These are phyloP conservation scores for Orthosia gracilis DNA, from an alignment of 2,888 invertebrate genomes.

Conservation along the genomic window DNA sequence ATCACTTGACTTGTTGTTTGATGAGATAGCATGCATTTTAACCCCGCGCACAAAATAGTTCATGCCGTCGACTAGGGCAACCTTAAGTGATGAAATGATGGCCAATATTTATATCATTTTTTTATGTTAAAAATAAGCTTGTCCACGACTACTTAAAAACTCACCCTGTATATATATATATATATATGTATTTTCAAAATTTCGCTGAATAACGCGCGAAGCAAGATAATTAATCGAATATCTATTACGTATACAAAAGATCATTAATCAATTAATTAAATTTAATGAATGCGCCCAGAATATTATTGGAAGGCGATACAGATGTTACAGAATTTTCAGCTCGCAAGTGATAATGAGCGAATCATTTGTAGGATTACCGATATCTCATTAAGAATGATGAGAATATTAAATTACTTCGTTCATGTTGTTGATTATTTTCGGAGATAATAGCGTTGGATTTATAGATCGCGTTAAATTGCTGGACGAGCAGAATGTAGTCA, in stretches of 20 bases:
- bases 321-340: slow-evolving; percentile 27
- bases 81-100: too few relatives aligned
- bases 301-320: slow-evolving; percentile 10
- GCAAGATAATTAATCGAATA: slow-evolving; percentile 35
- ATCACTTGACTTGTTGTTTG: too few relatives aligned
- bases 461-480: background rate
- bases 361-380: slow-evolving; percentile 22
- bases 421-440: slow-evolving; percentile 9
- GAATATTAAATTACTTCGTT: slow-evolving; percentile 12
- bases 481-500: background rate
- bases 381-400: slow-evolving; percentile 28
- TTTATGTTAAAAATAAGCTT: too few relatives aligned
- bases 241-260: background rate
- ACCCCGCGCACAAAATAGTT: too few relatives aligned
- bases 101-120: too few relatives aligned
- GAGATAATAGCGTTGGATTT: background rate
- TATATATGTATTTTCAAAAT: background rate
- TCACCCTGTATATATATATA: too few relatives aligned
- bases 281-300: slow-evolving; percentile 19
- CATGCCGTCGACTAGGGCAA: too few relatives aligned
- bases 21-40: too few relatives aligned
- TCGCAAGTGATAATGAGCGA: slow-evolving; percentile 20
- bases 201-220: slow-evolving; percentile 1
- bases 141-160: too few relatives aligned
- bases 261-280: slow-evolving; percentile 36